A percentile compares a stretch with the other conserved stretches of the same genome.
phyloP scores from a whole-genome alignment of 2,113 vertebrate genomes.

The Riparia riparia region DNA sequence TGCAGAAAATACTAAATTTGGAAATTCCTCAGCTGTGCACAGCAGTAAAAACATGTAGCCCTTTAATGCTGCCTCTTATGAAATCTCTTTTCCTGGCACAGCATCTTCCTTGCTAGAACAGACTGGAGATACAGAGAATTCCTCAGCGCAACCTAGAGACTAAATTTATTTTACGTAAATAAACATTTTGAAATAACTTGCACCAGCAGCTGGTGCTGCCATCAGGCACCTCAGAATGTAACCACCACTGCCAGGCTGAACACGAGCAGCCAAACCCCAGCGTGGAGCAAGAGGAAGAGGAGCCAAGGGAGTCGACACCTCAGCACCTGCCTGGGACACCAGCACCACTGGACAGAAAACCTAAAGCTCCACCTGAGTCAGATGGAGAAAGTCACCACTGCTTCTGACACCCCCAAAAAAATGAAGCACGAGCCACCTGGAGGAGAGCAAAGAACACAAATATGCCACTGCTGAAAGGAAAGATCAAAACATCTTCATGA shows the following conservation, averaged over 20 bases:
- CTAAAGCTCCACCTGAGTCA: neutral
- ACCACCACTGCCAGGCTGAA: neutral
- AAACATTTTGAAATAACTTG: neutral
- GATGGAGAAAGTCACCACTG: neutral
- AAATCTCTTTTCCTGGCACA: conserved; percentile 16
- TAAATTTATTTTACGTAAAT: conserved; percentile 33
- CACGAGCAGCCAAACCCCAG: neutral
- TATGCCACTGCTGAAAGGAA: neutral
- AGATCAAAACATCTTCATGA: neutral
- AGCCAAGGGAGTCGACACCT: fast-evolving
- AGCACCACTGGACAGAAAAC: fast-evolving
- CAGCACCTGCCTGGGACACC: neutral
- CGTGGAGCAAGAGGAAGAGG: fast-evolving
- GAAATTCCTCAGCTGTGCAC: conserved; percentile 37
- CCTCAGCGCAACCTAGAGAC: neutral
- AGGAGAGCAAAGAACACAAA: neutral
- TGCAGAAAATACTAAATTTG: conserved; percentile 52
- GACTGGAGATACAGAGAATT: conserved; percentile 6
- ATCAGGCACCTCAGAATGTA: neutral
- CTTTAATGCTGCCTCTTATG: neutral
- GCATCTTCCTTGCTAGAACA: neutral
- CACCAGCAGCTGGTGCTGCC: neutral
- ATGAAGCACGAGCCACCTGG: neutral
- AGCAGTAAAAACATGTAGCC: conserved; percentile 11
- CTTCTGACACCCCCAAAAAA: neutral